phyloP scores from a whole-genome alignment of 1,140 invertebrate species.

The Yoshiicerus persimilis region DNA sequence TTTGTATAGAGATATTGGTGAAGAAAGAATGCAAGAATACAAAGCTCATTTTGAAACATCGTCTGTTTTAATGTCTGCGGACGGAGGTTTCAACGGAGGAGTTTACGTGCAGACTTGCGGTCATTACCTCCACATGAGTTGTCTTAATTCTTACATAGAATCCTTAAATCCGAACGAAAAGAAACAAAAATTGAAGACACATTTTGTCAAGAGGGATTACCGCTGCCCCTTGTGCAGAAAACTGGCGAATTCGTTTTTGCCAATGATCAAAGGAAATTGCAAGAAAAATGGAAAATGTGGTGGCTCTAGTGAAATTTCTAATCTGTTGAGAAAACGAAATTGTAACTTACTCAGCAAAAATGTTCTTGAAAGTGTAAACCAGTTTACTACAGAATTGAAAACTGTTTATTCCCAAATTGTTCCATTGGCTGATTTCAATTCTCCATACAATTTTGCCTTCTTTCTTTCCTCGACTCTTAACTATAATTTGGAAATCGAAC shows the following conservation, averaged over 20 bases:
- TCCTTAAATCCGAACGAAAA: conserved; percentile 74
- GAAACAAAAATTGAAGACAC: conserved; percentile 70
- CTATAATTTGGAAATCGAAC: neutral
- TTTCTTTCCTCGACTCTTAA: neutral
- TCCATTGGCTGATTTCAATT: neutral
- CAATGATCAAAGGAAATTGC: conserved; percentile 64
- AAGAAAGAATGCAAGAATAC: conserved; percentile 67
- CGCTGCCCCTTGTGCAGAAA: conserved; percentile 90
- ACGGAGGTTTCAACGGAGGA: conserved; percentile 60
- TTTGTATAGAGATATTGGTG: conserved; percentile 34
- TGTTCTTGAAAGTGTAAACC: neutral
- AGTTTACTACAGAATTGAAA: neutral
- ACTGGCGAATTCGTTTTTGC: conserved; percentile 86
- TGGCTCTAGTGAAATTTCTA: conserved; percentile 5
- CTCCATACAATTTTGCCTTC: neutral
- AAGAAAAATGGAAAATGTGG: conserved; percentile 59
- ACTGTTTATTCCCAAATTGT: neutral
- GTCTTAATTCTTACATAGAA: conserved; percentile 68
- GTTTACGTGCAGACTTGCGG: conserved; percentile 92
- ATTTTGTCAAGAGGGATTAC: conserved; percentile 70
- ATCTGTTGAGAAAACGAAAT: neutral
- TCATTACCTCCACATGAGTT: conserved; percentile 90
- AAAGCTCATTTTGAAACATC: conserved; percentile 73
- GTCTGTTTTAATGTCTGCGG: conserved; percentile 79
- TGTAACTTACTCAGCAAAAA: neutral